phyloP scores from a whole-genome alignment of 2,888 invertebrate species.

The Andricus quercusramuli region DNA sequence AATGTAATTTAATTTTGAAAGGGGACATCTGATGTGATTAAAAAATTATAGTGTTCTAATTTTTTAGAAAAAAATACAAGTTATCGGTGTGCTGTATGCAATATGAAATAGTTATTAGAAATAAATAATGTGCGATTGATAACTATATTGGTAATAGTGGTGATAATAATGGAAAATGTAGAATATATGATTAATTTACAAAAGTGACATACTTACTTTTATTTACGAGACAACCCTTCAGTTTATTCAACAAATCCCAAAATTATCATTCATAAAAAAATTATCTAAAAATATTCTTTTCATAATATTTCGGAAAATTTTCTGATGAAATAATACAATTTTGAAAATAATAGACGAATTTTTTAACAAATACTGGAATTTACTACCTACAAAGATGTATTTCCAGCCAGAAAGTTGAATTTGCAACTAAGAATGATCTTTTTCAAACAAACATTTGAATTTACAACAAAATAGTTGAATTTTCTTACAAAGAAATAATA shows the following conservation, averaged over 20 bases:
- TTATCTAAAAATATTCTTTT: background rate
- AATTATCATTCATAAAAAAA: background rate
- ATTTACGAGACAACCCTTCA: background rate
- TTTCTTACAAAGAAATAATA: too few species aligned
- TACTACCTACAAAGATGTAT: too few species aligned
- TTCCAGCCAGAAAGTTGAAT: too few species aligned
- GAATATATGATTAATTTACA: constrained; percentile 34
- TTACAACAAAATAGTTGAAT: too few species aligned
- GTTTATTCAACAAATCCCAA: background rate
- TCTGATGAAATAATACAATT: too few species aligned
- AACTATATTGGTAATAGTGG: constrained; percentile 17
- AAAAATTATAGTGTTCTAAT: constrained; percentile 15
- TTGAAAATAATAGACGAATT: background rate
- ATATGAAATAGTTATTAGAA: constrained; percentile 30
- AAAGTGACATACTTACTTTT: background rate
- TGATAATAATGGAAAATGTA: constrained; percentile 21
- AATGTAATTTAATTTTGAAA: background rate
- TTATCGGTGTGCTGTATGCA: constrained; percentile 39
- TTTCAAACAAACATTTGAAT: too few species aligned
- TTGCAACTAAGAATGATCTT: too few species aligned
- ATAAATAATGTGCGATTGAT: constrained; percentile 27
- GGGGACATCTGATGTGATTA: constrained; percentile 13
- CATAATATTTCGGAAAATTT: background rate
- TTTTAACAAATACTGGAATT: too few species aligned
- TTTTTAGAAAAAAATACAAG: constrained; percentile 19